A percentile compares a stretch with the other conserved stretches of the same genome.
These are phyloP conservation scores for Chaetodon trifascialis DNA, from an alignment of 2,113 vertebrate species.

Conservation along the genomic window DNA sequence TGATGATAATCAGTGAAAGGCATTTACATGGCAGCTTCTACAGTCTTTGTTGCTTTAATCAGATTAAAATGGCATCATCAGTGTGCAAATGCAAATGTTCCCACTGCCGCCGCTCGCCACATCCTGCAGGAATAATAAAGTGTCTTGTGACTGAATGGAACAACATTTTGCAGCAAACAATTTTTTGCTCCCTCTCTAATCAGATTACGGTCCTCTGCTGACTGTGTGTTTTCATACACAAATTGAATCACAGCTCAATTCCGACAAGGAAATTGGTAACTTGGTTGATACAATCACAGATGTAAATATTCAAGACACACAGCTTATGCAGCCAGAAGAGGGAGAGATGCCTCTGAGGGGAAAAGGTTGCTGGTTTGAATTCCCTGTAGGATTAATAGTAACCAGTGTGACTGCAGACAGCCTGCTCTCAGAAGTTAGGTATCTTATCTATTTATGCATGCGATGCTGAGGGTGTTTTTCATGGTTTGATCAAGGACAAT, in stretches of 20 bases:
- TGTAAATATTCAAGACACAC: conserved; percentile 11
- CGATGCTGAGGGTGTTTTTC: background rate
- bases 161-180: conserved; percentile 36
- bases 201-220: conserved; percentile 55
- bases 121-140: conserved; percentile 44
- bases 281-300: conserved; percentile 1
- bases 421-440: background rate
- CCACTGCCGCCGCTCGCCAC: conserved; percentile 6
- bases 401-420: background rate
- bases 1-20: conserved; percentile 32
- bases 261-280: conserved; percentile 28
- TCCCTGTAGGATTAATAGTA: background rate
- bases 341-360: background rate
- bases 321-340: background rate
- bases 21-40: conserved; percentile 26
- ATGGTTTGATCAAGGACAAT: too few species aligned
- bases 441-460: background rate
- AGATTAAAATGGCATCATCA: conserved; percentile 58
- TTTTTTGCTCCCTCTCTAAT: conserved; percentile 43
- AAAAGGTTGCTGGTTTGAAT: conserved; percentile 9
- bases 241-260: conserved; percentile 49
- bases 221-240: conserved; percentile 46
- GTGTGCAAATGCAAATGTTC: conserved; percentile 51
- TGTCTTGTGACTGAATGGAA: conserved; percentile 34
- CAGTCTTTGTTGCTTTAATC: conserved; percentile 48